These are phyloP conservation scores for Epizoanthus ramosus DNA, from an alignment of 92 coral and sea anemone genomes.

Conservation along the genomic window DNA sequence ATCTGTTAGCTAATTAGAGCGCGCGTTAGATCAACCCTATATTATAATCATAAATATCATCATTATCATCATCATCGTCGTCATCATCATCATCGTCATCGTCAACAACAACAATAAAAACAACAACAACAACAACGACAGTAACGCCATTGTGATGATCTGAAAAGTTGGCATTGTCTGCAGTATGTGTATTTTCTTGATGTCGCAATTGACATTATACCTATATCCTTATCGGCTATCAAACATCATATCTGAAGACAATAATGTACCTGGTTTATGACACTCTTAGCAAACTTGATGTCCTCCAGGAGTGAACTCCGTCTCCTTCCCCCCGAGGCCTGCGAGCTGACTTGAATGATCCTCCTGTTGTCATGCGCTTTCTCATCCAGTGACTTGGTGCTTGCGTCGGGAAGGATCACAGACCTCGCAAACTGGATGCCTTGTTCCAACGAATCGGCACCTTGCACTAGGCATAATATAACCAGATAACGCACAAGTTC, in stretches of 20 bases:
- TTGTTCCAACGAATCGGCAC: not conserved
- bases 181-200: too few relatives aligned
- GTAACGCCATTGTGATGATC: too few relatives aligned
- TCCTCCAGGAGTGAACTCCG: constrained; percentile 16
- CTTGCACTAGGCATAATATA: not conserved
- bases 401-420: constrained; percentile 6
- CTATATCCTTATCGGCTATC: not conserved
- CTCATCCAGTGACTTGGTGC: not conserved
- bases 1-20: too few relatives aligned
- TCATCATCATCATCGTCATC: not conserved
- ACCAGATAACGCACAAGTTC: too few relatives aligned
- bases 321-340: constrained; percentile 4
- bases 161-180: too few relatives aligned
- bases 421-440: constrained; percentile 24
- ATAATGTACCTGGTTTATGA: not conserved
- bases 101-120: not conserved
- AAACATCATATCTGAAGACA: too few relatives aligned
- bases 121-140: too few relatives aligned
- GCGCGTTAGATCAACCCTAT: too few relatives aligned
- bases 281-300: constrained; percentile 18
- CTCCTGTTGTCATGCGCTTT: constrained; percentile 28
- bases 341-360: not conserved
- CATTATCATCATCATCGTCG: not conserved
- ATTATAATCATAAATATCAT: not conserved
- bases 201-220: not conserved